A percentile compares a stretch with the other conserved stretches of the same genome.
Conservation (phyloP, 1,140 invertebrate genomes). For the Drepana arcuata region DNA sequence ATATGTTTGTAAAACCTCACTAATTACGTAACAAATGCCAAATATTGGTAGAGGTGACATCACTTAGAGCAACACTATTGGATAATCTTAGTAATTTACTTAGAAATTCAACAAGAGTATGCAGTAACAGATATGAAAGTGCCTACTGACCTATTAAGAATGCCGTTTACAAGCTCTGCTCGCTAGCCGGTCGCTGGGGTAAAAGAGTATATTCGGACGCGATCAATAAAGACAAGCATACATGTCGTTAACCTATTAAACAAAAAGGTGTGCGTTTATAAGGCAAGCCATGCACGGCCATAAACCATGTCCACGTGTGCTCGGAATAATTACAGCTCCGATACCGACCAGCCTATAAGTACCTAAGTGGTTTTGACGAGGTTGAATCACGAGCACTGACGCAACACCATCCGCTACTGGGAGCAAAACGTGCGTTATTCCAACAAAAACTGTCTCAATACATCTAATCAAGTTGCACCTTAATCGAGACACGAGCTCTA, state of each 20-base stretch:
- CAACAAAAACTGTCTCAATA: constrained; percentile 21
- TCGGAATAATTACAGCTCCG: constrained; percentile 50
- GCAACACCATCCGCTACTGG: constrained; percentile 24
- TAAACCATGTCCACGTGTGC: constrained; percentile 54
- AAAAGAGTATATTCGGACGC: constrained; percentile 15
- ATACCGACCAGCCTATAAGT: constrained; percentile 12
- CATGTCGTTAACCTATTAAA: constrained; percentile 48
- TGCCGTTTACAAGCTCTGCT: constrained; percentile 1
- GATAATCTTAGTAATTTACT: not conserved
- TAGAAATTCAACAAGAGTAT: not conserved
- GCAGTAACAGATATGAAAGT: constrained; percentile 3
- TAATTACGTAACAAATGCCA: not conserved
- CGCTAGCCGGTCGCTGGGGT: constrained; percentile 1
- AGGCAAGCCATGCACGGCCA: constrained; percentile 34
- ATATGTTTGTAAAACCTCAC: too few species aligned
- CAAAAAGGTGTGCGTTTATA: constrained; percentile 40
- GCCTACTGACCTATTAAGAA: constrained; percentile 1
- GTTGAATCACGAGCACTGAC: constrained; percentile 42
- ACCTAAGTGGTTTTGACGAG: constrained; percentile 28
- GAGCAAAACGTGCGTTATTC: constrained; percentile 14
- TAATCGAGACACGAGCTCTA: constrained; percentile 4
- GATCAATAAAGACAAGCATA: constrained; percentile 21
- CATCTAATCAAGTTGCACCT: constrained; percentile 3
- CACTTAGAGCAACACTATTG: not conserved
- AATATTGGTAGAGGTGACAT: not conserved